These are phyloP conservation scores for Octodonta nipae DNA, from an alignment of 2,888 invertebrate species.

Conservation along the genomic window DNA sequence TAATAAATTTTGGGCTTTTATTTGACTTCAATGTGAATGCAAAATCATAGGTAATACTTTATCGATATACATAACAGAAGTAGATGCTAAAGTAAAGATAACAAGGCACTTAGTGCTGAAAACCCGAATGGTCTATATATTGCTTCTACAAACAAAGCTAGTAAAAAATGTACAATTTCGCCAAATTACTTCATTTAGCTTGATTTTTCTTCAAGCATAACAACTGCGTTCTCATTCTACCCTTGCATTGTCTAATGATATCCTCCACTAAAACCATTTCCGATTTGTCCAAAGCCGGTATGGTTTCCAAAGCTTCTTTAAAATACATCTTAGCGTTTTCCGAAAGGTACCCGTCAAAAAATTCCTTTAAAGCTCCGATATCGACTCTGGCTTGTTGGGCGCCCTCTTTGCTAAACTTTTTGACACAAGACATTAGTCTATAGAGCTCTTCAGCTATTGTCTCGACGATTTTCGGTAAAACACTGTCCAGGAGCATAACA, in stretches of 20 bases:
- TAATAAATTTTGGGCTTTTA: too few relatives aligned
- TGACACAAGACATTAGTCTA: conserved; percentile 69
- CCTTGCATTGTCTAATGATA: conserved; percentile 48
- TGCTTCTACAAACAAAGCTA: too few relatives aligned
- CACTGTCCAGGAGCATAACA: conserved; percentile 59
- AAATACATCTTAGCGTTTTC: conserved; percentile 45
- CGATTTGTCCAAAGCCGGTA: conserved; percentile 51
- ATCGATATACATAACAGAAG: too few relatives aligned
- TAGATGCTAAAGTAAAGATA: too few relatives aligned
- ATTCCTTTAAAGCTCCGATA: conserved; percentile 52
- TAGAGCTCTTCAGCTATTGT: conserved; percentile 86
- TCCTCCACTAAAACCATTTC: conserved; percentile 43
- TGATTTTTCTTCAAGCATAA: conserved; percentile 40
- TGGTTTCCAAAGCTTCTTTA: conserved; percentile 65
- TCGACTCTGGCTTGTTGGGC: conserved; percentile 71
- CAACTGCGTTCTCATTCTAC: conserved; percentile 55
- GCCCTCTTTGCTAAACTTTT: conserved; percentile 53
- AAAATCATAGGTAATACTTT: too few relatives aligned
- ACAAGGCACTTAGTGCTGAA: too few relatives aligned
- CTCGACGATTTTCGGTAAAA: conserved; percentile 68
- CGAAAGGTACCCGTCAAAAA: conserved; percentile 43
- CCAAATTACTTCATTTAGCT: too few relatives aligned
- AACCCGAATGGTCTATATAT: too few relatives aligned
- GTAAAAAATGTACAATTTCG: too few relatives aligned
- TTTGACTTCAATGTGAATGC: too few relatives aligned